Conservation (phyloP, 2,797 vertebrate genomes). For the Melanotaenia nigrans region DNA sequence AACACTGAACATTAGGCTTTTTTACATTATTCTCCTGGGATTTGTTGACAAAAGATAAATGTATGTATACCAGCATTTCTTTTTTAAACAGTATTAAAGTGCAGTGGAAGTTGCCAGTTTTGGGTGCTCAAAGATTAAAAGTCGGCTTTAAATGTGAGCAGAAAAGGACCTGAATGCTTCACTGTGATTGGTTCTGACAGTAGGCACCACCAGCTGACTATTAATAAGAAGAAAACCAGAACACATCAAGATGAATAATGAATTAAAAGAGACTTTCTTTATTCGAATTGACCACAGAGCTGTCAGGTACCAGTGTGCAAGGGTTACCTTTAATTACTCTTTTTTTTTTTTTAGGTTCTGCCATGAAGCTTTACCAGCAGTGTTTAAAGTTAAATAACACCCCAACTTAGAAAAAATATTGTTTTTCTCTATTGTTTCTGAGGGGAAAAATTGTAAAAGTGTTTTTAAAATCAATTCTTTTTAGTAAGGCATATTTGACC, state of each 20-base stretch:
- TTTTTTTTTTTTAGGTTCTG: neutral
- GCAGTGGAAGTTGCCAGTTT: neutral
- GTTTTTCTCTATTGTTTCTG: neutral
- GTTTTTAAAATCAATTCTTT: neutral
- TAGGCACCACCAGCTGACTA: conserved; percentile 8
- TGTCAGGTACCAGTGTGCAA: conserved; percentile 13
- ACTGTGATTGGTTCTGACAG: conserved; percentile 16
- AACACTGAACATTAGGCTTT: neutral
- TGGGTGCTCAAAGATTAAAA: conserved; percentile 1
- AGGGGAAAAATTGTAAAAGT: neutral
- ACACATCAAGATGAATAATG: conserved; percentile 45
- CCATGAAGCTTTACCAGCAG: neutral
- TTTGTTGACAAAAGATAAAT: neutral
- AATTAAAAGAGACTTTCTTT: conserved; percentile 36
- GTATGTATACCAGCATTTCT: neutral
- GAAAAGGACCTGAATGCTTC: conserved; percentile 2
- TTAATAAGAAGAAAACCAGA: conserved; percentile 27
- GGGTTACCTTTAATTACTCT: conserved; percentile 18
- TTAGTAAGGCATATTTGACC: neutral
- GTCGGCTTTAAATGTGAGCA: conserved; percentile 14
- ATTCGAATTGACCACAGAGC: conserved; percentile 9
- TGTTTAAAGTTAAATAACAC: neutral
- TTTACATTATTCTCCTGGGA: neutral
- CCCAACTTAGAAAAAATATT: neutral
- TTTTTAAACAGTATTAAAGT: neutral